These are phyloP conservation scores for Clarias fuscus DNA, from an alignment of 2,797 vertebrate species.

Conservation along the genomic window DNA sequence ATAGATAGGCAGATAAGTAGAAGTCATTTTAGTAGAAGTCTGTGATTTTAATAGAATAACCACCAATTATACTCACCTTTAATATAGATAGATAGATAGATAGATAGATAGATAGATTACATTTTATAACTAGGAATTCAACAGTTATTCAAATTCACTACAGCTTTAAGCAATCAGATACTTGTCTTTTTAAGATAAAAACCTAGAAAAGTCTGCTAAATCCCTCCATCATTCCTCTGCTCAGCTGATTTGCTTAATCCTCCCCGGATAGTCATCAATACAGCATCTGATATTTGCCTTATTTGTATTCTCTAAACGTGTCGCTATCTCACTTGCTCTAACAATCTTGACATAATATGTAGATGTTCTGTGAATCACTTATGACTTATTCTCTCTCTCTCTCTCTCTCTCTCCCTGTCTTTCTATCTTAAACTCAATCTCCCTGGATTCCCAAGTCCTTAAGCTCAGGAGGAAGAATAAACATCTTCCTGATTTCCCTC, in stretches of 20 bases:
- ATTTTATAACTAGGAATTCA: neutral
- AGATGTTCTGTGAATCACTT: neutral
- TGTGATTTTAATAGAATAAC: no score
- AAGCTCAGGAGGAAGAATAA: neutral
- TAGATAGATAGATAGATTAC: no score
- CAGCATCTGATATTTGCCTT: neutral
- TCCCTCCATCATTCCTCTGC: neutral
- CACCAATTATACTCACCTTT: no score
- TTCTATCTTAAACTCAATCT: neutral
- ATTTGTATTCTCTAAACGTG: conserved; percentile 11
- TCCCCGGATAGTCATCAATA: neutral
- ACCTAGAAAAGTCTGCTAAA: neutral
- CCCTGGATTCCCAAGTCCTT: neutral
- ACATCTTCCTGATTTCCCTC: neutral
- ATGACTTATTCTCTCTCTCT: neutral
- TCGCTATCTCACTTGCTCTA: neutral
- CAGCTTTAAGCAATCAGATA: neutral
- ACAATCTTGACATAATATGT: neutral
- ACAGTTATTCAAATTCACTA: neutral
- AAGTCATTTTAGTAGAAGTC: no score
- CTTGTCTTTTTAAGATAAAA: neutral
- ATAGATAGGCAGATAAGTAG: no score
- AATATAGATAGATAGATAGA: no score
- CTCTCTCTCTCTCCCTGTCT: neutral
- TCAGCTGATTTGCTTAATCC: conserved; percentile 2